These are phyloP conservation scores for Tinea pellionella DNA, from an alignment of 2,888 invertebrate genomes.

Conservation along the genomic window DNA sequence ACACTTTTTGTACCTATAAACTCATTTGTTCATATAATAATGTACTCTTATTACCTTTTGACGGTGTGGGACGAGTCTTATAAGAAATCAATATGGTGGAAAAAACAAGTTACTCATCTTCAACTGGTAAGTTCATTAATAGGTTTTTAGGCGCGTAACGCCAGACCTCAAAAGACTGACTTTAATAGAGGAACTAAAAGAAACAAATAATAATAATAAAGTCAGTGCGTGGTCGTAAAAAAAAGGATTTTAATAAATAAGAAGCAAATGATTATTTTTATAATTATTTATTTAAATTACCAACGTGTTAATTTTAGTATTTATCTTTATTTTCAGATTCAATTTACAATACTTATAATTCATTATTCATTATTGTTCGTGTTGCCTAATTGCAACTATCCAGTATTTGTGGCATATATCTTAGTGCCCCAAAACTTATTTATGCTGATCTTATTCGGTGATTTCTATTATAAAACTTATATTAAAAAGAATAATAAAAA, in stretches of 20 bases:
- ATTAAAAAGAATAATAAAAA: constrained; percentile 31
- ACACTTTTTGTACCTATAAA: constrained; percentile 75
- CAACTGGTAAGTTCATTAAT: constrained; percentile 75
- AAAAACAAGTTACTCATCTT: constrained; percentile 82
- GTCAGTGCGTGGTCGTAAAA: too few relatives aligned
- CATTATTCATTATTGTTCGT: constrained; percentile 57
- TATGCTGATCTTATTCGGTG: constrained; percentile 74
- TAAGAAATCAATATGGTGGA: constrained; percentile 82
- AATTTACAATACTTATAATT: constrained; percentile 71
- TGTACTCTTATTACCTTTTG: constrained; percentile 83
- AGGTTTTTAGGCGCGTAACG: not conserved
- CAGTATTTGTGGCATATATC: constrained; percentile 59
- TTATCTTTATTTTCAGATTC: constrained; percentile 52
- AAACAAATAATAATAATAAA: too few relatives aligned
- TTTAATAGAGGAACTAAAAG: too few relatives aligned
- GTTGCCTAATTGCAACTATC: constrained; percentile 64
- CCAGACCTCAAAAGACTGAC: too few relatives aligned
- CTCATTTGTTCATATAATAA: constrained; percentile 79
- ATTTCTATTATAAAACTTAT: constrained; percentile 76
- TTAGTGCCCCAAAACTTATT: constrained; percentile 74
- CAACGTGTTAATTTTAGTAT: too few relatives aligned
- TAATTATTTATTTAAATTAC: too few relatives aligned
- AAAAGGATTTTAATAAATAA: too few relatives aligned
- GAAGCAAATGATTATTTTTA: too few relatives aligned
- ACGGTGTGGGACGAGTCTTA: constrained; percentile 78